phyloP scores from a whole-genome alignment of 2,797 vertebrate genomes.

The Ara ararauna region DNA sequence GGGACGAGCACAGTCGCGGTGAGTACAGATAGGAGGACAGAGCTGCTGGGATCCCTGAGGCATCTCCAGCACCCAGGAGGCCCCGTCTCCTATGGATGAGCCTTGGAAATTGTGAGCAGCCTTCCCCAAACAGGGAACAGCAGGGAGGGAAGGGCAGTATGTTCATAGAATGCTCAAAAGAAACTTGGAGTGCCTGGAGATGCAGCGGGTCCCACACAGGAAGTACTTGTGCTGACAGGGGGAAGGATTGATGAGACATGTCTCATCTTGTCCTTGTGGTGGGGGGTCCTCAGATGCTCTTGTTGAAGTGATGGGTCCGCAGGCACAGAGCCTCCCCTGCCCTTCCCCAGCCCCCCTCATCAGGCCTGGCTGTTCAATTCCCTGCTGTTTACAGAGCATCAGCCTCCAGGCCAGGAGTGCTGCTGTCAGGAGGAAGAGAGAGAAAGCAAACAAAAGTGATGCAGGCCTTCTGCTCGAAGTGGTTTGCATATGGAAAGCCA shows the following conservation, averaged over 20 bases:
- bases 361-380: background rate
- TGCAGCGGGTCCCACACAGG: accelerated
- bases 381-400: background rate
- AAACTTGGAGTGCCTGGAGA: background rate
- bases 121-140: background rate
- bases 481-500: background rate
- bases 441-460: background rate
- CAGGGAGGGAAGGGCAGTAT: background rate
- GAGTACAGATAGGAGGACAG: background rate
- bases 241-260: background rate
- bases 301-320: background rate
- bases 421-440: background rate
- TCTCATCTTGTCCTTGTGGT: background rate
- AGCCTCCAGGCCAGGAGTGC: background rate
- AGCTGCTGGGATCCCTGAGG: background rate
- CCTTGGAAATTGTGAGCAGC: background rate
- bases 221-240: background rate
- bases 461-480: background rate
- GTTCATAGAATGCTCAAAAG: background rate
- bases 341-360: background rate
- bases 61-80: background rate
- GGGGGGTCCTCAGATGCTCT: background rate
- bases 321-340: accelerated
- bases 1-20: accelerated
- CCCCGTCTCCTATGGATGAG: background rate